Base-by-base conservation (phyloP, 2,888 invertebrate species). In the Craniophora ligustri region DNA sequence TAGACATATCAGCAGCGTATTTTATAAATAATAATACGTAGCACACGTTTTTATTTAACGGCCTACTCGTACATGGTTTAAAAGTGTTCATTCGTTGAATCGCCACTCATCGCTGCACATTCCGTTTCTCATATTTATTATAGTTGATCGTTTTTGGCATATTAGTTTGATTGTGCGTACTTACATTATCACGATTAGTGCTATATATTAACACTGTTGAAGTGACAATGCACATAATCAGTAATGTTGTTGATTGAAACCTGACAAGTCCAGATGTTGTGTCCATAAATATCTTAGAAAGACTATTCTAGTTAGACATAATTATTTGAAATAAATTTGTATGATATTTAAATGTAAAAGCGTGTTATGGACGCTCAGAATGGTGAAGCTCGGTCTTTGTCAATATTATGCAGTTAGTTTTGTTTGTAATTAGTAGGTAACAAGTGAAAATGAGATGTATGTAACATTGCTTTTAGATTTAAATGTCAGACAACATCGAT, bases 1-100 rank as follows among this genome's bases (percentile, higher is more conserved):
- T n/a, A 48, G 57, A 75, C 75, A 75, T 75, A 75, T 75, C 75
- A 75, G 75, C 73, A 65, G 64, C 60, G 68, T 73, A 48, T 73
- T 56, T 50, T 42, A 46, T 64, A n/a, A n/a, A n/a, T n/a, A n/a
- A 55, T 15, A 42, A 64, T 62, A 40, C 54, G 47, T 54, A 53
- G 71, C 58, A 53, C 50, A 26, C 38, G 53, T 40, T 70, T 70
- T 65, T 67, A 19, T 73, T 73, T 31, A 49, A 45, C 67, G 76
- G 67, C 74, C 74, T 67, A 67, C 35, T 44, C 42, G 32, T 49
- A 31, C 41, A 41, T 30, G 40, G 40, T 55, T 62, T 38, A 38
- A 26, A 48, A 45, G 5, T 65, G 55, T 62, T 66, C 54, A 56
- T 64, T 69, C 13, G 50, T 63, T 64, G 10, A 47, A 45, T 23